These are phyloP conservation scores for Rallus crepitans DNA, from an alignment of 2,797 vertebrate species.

Conservation along the genomic window DNA sequence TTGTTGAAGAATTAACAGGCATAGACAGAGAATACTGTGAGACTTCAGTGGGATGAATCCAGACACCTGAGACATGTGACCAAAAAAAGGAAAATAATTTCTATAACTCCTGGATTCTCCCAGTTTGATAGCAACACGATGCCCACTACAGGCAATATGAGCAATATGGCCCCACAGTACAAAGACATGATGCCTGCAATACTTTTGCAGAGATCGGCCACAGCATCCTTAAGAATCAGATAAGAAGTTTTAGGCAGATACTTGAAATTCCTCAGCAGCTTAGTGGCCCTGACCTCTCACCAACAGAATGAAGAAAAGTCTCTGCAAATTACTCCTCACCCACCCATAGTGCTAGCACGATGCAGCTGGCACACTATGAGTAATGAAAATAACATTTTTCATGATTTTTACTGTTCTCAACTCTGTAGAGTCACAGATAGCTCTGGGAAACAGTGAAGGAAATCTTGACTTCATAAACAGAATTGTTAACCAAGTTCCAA, in stretches of 20 bases:
- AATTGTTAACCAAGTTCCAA: not conserved
- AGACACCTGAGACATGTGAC: not conserved
- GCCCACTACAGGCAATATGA: not conserved
- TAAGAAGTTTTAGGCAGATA: not conserved
- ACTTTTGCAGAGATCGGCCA: not conserved
- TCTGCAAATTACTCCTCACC: not conserved
- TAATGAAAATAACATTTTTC: not conserved
- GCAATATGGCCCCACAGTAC: not conserved
- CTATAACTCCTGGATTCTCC: not conserved
- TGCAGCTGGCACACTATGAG: accelerated
- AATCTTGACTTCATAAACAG: not conserved
- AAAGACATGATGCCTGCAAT: not conserved
- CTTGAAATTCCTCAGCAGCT: not conserved
- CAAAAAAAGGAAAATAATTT: not conserved
- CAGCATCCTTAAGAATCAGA: not conserved
- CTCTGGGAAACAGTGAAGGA: not conserved
- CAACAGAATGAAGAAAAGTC: not conserved
- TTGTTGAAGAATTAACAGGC: not conserved
- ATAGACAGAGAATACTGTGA: not conserved
- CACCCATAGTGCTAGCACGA: not conserved
- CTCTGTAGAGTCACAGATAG: not conserved
- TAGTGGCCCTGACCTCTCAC: not conserved
- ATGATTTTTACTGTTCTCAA: not conserved
- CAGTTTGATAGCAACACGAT: not conserved
- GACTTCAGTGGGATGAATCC: not conserved